Conservation (phyloP, 2,888 invertebrate species). For the Thereva unica region DNA sequence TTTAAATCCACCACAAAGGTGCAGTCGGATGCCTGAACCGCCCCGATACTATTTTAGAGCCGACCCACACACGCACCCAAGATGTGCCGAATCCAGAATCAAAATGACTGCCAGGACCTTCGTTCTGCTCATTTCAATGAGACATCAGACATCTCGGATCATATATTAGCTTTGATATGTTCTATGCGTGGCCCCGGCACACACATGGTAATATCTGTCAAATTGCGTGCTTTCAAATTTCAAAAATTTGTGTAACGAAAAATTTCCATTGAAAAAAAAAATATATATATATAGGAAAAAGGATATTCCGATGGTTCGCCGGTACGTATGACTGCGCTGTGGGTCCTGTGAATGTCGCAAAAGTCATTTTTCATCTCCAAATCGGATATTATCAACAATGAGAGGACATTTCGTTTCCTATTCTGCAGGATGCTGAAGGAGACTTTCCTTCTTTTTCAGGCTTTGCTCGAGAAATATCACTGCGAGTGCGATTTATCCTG, state of each 20-base stretch:
- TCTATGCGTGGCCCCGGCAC: not conserved
- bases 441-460: slow-evolving; percentile 13
- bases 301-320: slow-evolving; percentile 1
- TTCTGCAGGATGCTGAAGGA: slow-evolving; percentile 8
- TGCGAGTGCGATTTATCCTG: slow-evolving; percentile 30
- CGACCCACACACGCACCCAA: not conserved
- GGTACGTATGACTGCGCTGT: not conserved
- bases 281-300: slow-evolving; percentile 15
- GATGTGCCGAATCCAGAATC: slow-evolving; percentile 15
- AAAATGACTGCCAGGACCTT: slow-evolving; percentile 15
- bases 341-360: slow-evolving; percentile 22
- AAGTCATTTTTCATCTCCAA: slow-evolving; percentile 38
- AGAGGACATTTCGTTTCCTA: slow-evolving; percentile 33
- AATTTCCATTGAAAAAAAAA: slow-evolving; percentile 21
- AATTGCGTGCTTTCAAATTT: slow-evolving; percentile 20
- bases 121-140: slow-evolving; percentile 27
- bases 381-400: slow-evolving; percentile 39
- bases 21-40: slow-evolving; percentile 1
- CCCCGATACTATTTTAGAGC: not conserved
- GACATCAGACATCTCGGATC: slow-evolving; percentile 4
- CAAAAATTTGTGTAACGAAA: not conserved
- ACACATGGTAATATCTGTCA: slow-evolving; percentile 22
- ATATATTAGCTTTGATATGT: slow-evolving; percentile 5
- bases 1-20: not conserved
- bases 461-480: slow-evolving; percentile 3